A percentile compares a stretch with the other conserved stretches of the same genome.
Conservation (phyloP, 30 jellyfish, hydroid and myxozoan species). For the Aurelia coerulea region DNA sequence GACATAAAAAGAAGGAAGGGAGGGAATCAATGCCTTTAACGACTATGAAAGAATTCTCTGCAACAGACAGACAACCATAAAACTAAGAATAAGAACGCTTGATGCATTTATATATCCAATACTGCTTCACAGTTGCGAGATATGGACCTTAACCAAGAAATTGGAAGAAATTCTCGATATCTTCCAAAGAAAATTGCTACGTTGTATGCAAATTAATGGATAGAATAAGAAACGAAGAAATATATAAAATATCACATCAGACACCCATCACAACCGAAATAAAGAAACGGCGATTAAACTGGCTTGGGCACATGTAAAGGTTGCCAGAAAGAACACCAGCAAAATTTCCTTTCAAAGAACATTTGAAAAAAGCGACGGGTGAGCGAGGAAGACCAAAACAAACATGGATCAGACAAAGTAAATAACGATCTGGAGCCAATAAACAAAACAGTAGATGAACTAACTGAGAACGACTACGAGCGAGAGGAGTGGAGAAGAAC, state of each 20-base stretch:
- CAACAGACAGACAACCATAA: not conserved
- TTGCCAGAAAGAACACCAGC: conserved; percentile 12
- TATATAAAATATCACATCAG: not conserved
- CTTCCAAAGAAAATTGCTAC: conserved; percentile 6
- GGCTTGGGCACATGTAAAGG: conserved; percentile 13
- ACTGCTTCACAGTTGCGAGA: conserved; percentile 8
- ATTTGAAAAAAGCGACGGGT: not conserved
- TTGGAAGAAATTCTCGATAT: not conserved
- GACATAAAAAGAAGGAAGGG: not conserved
- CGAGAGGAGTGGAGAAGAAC: too few species aligned
- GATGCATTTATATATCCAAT: not conserved
- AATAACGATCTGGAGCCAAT: too few species aligned
- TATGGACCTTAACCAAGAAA: conserved; percentile 9
- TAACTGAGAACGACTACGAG: too few species aligned
- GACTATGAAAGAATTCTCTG: not conserved
- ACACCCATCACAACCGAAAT: not conserved
- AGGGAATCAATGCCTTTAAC: not conserved
- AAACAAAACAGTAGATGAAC: too few species aligned
- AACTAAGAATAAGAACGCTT: not conserved
- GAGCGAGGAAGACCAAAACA: not conserved
- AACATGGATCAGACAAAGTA: too few species aligned
- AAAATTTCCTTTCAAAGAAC: not conserved
- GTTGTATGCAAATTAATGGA: not conserved
- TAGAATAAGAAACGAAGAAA: conserved; percentile 1
- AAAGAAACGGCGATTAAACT: not conserved